These are phyloP conservation scores for Cepphus grylle DNA, from an alignment of 2,113 vertebrate genomes.

Conservation along the genomic window DNA sequence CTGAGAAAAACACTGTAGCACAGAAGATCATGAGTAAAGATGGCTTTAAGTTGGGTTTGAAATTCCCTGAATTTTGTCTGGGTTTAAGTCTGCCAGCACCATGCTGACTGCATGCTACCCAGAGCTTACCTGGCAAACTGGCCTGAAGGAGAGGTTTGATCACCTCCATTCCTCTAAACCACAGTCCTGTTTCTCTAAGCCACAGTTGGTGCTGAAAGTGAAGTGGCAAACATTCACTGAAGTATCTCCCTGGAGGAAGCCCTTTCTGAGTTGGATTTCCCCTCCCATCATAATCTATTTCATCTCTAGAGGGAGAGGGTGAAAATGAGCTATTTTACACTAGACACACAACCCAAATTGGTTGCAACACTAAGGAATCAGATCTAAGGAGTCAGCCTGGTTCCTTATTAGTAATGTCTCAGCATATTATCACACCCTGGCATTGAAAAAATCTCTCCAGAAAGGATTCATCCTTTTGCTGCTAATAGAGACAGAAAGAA, in stretches of 20 bases:
- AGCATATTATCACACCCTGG: not conserved
- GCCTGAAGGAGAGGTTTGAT: not conserved
- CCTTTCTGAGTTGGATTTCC: not conserved
- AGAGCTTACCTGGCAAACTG: not conserved
- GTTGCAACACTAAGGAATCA: not conserved
- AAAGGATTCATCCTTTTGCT: not conserved
- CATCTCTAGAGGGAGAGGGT: not conserved
- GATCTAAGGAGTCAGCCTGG: not conserved
- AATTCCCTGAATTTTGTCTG: not conserved
- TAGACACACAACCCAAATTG: not conserved
- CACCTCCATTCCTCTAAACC: not conserved
- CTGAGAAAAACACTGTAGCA: not conserved
- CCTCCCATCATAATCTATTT: not conserved
- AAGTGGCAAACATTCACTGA: not conserved
- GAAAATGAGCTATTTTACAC: not conserved
- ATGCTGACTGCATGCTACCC: accelerated
- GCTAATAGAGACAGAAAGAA: not conserved
- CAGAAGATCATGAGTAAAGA: not conserved
- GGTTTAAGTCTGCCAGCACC: not conserved
- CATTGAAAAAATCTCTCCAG: not conserved
- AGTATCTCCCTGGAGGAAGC: not conserved
- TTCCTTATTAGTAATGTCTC: not conserved
- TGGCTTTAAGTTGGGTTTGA: not conserved
- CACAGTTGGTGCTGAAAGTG: not conserved
- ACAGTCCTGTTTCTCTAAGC: not conserved